Base-by-base conservation (phyloP, 2,113 vertebrate genomes). In the Anguilla rostrata region DNA sequence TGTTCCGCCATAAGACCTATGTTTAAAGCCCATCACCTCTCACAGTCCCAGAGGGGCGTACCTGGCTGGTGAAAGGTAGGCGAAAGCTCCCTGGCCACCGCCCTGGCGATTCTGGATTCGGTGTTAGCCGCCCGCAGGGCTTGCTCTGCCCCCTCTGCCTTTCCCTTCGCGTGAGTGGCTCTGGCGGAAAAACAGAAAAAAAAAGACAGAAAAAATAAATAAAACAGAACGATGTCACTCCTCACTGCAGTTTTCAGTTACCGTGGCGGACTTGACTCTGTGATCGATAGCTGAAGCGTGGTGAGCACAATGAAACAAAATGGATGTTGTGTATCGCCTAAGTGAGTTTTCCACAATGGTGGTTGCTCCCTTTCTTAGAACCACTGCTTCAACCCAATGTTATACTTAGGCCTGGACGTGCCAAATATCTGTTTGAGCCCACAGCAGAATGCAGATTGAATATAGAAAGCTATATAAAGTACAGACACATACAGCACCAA, bases 31-130 rank as follows among this genome's bases (percentile, higher is more conserved):
- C 5, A 6, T 66, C 60, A 66, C 14, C 14, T 60, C 14, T 9
- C 14, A 22, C 60, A 8, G 18, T 9, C 18, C 18, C 60, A 22
- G 53, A 56, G 26, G n/a, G 9, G 22, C 7, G 63, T 75, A 99
- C 98, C 98, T 97, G 98, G 98, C 92, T 99, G 98, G 95, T 98
- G 97, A 95, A 99, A 99, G 87, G 98, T 96, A 0, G 98, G 98
- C 3, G 98, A 99, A 12, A 99, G 97, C 88, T 99, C 98, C 94
- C 96, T 97, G 94, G 98, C 98, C 93, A 98, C 96, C 84, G 96
- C 95, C 85, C 98, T 95, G 89, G 98, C 97, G 84, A 99, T 97
- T 90, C 93, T 96, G 29, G 98, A 99, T 90, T 99, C 98, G 0
- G 95, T 96, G 95, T 98, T 98, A 89, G 98, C 95, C 29, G 98